Conservation (phyloP, 2,113 vertebrate species). For the Silurus glanis region DNA sequence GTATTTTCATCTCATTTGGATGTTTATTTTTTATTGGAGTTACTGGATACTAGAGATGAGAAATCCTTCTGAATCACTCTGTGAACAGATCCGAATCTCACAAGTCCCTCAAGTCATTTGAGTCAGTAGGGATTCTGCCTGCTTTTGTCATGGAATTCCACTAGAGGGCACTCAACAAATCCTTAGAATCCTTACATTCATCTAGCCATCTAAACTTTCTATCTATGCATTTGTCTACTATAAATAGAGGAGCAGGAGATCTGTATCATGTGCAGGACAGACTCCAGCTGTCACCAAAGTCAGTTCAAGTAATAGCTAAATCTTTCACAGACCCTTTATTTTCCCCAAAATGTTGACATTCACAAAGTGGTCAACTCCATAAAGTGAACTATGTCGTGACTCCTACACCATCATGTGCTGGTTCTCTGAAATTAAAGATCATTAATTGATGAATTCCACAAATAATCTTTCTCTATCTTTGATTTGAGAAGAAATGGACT, state of each 20-base stretch:
- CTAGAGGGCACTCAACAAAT: too few species aligned
- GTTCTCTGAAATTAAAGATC: neutral
- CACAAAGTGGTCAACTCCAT: neutral
- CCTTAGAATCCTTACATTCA: too few species aligned
- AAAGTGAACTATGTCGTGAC: neutral
- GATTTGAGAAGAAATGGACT: constrained; percentile 78
- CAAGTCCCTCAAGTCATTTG: too few species aligned
- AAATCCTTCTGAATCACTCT: too few species aligned
- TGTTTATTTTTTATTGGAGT: neutral
- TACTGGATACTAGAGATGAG: too few species aligned
- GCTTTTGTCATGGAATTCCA: too few species aligned
- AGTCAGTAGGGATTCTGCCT: too few species aligned
- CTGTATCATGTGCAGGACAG: neutral
- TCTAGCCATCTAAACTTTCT: too few species aligned
- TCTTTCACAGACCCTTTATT: too few species aligned
- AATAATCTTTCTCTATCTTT: neutral
- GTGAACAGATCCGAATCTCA: too few species aligned
- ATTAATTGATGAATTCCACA: neutral
- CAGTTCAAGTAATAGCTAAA: neutral
- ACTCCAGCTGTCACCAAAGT: neutral
- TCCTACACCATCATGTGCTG: neutral
- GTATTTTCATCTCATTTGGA: neutral
- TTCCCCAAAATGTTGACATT: neutral
- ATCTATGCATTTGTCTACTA: too few species aligned
- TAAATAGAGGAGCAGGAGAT: neutral